A percentile compares a stretch with the other conserved stretches of the same genome.
Evolutionary conservation across 1,140 invertebrate genomes (phyloP).

Genomic region (Dryas iulia): DNA sequence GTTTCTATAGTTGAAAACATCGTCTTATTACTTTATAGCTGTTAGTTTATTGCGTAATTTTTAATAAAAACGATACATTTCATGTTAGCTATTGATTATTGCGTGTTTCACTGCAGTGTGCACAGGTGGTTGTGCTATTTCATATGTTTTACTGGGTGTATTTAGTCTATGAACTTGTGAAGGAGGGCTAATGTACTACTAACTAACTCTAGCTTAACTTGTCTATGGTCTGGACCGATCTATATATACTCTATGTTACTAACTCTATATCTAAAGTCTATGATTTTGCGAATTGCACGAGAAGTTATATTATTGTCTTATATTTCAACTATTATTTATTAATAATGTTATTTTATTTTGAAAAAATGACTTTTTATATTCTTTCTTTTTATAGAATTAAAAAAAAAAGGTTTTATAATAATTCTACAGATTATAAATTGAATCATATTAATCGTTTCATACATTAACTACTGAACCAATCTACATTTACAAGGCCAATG

Average conservation of each 20-base stretch:
- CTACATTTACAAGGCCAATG: background rate
- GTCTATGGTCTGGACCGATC: slow-evolving; percentile 11
- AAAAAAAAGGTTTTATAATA: no score
- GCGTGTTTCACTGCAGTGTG: slow-evolving; percentile 67
- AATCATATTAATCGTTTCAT: no score
- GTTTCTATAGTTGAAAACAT: background rate
- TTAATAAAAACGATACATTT: slow-evolving; percentile 70
- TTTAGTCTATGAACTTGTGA: slow-evolving; percentile 47
- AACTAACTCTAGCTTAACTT: slow-evolving; percentile 41
- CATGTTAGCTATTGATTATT: slow-evolving; percentile 65
- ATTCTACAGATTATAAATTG: no score
- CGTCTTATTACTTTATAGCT: background rate
- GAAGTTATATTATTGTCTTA: background rate
- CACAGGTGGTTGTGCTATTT: slow-evolving; percentile 68
- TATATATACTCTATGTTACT: slow-evolving; percentile 9
- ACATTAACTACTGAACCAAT: background rate
- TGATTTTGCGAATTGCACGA: slow-evolving; percentile 6
- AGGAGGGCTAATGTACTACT: slow-evolving; percentile 63
- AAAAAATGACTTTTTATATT: background rate
- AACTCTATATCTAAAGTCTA: background rate
- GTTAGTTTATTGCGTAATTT: slow-evolving; percentile 66
- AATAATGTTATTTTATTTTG: background rate
- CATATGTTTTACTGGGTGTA: slow-evolving; percentile 12
- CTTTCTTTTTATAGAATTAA: background rate
- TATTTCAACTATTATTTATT: background rate